Evolutionary conservation across 2,113 vertebrate species (phyloP), one percentile per base, ranked within the genome.

Genomic region (Hypocryptadius cinnamomeus): DNA sequence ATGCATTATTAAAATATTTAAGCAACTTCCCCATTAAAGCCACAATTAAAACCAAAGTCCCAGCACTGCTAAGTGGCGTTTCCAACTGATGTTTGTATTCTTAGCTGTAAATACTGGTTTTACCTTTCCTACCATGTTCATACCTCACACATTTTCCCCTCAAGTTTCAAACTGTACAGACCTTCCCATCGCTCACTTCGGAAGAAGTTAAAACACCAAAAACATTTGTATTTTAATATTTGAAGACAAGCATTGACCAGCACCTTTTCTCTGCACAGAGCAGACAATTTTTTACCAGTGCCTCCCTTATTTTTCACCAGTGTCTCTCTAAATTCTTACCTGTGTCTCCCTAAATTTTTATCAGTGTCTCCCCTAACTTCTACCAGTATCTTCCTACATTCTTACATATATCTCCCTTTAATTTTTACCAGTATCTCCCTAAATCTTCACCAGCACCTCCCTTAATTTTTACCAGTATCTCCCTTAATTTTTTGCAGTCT

Each of bases 81-180:
- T 40, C 42, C 45, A 60, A 12, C 2, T 5, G 33, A 35, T 2
- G 2, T 5, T 30, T 27, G 5, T 15, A 25, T 77, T 65, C 35
- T 63, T 17, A 51, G 51, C 60, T 50, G 15, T 17, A 57, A 40
- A 23, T 39, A 10, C 21, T 16, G 19, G 1, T 21, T 93, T 78
- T 35, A 13, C 27, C 37, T 64, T 53, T 40, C 24, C 47, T 61
- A 9, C 0, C 0, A 0, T 2, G 6, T 27, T 56, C 15, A 27
- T 7, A 33, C 30, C 8, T 25, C 4, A 0, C 57, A 21, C 0
- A 0, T 47, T 69, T 64, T 27, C 53, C 45, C 15, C 23, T 9
- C 45, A 6, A 14, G 10, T 27, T 78, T 42, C 59, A 51, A 51
- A 25, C 16, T 4, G 1, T 3, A 44, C 27, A 72, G 15, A 40